Conservation (phyloP, 2,888 invertebrate species). For the Cephus runcator region DNA sequence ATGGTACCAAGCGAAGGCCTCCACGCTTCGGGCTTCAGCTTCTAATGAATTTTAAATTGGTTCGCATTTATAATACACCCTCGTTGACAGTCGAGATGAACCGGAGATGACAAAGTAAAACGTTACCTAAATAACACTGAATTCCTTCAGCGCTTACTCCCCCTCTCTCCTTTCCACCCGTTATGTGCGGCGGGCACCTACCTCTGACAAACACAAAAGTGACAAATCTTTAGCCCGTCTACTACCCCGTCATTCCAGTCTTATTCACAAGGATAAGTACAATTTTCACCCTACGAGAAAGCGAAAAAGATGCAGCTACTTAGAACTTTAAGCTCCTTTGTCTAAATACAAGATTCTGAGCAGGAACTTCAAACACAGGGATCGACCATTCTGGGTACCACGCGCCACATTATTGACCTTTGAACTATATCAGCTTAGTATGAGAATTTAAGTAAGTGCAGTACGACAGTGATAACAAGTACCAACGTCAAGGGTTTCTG, state of each 20-base stretch:
- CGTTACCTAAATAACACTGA: constrained; percentile 49
- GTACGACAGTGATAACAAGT: background rate
- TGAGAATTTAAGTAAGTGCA: background rate
- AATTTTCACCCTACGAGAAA: background rate
- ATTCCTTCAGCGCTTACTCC: constrained; percentile 3
- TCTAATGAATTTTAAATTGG: constrained; percentile 65
- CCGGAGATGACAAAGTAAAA: constrained; percentile 62
- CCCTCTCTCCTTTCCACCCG: background rate
- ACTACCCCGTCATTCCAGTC: background rate
- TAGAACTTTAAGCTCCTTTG: background rate
- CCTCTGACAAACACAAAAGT: background rate
- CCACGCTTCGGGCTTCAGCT: constrained; percentile 32
- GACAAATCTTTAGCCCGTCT: background rate
- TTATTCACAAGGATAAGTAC: background rate
- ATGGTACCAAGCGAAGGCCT: constrained; percentile 30
- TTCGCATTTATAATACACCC: constrained; percentile 60
- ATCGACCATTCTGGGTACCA: background rate
- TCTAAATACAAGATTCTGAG: background rate
- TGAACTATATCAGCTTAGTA: background rate
- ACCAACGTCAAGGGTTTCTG: background rate
- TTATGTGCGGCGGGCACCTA: background rate
- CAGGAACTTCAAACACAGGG: background rate
- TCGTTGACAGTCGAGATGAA: constrained; percentile 55
- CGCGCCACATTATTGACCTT: too few relatives aligned
- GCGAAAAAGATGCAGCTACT: background rate